Evolutionary conservation across 1,140 invertebrate species (phyloP).

Genomic region (Steinernema feltiae): DNA sequence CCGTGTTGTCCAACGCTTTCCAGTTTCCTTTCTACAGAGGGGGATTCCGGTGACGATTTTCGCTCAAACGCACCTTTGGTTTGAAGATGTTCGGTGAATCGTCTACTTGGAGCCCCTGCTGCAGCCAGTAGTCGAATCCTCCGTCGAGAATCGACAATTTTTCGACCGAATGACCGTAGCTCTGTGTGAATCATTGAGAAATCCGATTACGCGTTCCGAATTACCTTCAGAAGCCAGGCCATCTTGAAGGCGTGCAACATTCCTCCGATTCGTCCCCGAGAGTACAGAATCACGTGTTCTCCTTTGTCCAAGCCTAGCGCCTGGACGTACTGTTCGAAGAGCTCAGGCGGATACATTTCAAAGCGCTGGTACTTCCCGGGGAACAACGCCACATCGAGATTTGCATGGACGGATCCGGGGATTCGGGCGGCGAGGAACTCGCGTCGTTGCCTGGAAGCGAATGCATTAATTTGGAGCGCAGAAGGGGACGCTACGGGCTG

Average conservation of each 20-base stretch:
- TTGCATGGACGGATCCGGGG: conserved; percentile 32
- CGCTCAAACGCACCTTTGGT: not conserved
- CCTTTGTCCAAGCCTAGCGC: conserved; percentile 33
- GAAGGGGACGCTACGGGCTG: too few relatives aligned
- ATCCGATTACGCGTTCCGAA: too few relatives aligned
- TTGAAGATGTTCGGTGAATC: not conserved
- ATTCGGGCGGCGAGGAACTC: conserved; percentile 28
- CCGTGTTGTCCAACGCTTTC: conserved; percentile 30
- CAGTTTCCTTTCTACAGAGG: conserved; percentile 39
- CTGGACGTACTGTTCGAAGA: conserved; percentile 38
- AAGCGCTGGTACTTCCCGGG: conserved; percentile 31
- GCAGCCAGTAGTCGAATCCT: conserved; percentile 38
- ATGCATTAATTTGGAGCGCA: too few relatives aligned
- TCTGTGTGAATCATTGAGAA: too few relatives aligned
- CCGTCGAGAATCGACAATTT: conserved; percentile 47
- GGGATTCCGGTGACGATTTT: conserved; percentile 13
- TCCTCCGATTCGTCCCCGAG: conserved; percentile 29
- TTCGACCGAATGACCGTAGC: conserved; percentile 41
- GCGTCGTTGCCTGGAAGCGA: conserved; percentile 18
- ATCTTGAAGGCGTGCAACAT: conserved; percentile 38
- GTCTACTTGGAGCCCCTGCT: conserved; percentile 20
- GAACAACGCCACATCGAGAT: conserved; percentile 32
- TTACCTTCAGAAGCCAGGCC: conserved; percentile 39
- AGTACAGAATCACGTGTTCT: conserved; percentile 37
- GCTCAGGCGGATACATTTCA: conserved; percentile 29